Percentiles rank a stretch among this genome's conserved stretches.
phyloP scores from a whole-genome alignment of 2,797 vertebrate genomes.

The Channa striata region DNA sequence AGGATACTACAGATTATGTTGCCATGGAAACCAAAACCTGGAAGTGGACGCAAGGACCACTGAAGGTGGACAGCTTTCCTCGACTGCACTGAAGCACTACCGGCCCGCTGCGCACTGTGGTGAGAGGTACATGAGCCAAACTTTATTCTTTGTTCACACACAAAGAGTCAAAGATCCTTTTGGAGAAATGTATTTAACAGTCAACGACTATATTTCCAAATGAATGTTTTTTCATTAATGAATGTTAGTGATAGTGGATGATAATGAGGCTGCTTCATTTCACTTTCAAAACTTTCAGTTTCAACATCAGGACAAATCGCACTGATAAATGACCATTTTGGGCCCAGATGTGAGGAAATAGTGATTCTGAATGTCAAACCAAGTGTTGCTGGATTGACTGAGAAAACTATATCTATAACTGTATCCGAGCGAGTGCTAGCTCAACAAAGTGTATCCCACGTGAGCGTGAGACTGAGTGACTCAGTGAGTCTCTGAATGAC shows the following conservation, averaged over 20 bases:
- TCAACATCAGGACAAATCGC: not conserved
- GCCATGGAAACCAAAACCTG: constrained; percentile 82
- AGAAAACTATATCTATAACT: constrained; percentile 6
- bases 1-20: constrained; percentile 79
- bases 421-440: constrained; percentile 9
- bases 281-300: not conserved
- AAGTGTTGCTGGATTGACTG: not conserved
- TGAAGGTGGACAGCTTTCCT: constrained; percentile 71
- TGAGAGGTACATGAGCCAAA: constrained; percentile 71
- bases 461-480: constrained; percentile 56
- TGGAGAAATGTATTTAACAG: constrained; percentile 5
- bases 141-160: constrained; percentile 18
- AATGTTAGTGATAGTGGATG: not conserved
- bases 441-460: constrained; percentile 26
- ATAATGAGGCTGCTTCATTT: not conserved
- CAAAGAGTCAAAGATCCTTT: not conserved
- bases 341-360: not conserved
- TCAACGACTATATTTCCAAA: not conserved
- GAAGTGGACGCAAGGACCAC: constrained; percentile 79
- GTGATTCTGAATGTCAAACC: not conserved
- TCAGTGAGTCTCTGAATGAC: constrained; percentile 59
- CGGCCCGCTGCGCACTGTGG: constrained; percentile 50
- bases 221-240: not conserved
- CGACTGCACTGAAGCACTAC: constrained; percentile 67
- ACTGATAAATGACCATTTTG: not conserved